Conservation (phyloP, 2,113 vertebrate genomes). For the Spea bombifrons region DNA sequence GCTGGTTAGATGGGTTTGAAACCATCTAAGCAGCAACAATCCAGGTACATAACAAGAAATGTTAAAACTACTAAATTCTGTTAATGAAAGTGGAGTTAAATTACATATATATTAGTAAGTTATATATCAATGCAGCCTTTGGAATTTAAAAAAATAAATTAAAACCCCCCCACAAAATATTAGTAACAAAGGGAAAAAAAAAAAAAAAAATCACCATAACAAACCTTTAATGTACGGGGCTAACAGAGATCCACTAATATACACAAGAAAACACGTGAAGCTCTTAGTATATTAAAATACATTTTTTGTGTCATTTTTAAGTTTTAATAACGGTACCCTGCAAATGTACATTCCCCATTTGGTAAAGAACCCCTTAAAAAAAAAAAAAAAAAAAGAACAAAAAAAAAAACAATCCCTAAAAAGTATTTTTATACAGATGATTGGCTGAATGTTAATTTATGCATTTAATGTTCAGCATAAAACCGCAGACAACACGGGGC, state of each 20-base stretch:
- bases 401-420: slow-evolving; percentile 54
- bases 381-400: slow-evolving; percentile 70
- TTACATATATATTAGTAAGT: too few relatives aligned
- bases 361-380: slow-evolving; percentile 44
- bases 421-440: slow-evolving; percentile 58
- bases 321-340: slow-evolving; percentile 27
- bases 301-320: slow-evolving; percentile 50
- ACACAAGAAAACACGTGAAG: neutral
- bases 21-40: too few relatives aligned
- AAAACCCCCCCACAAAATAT: too few relatives aligned
- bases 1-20: too few relatives aligned
- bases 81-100: too few relatives aligned
- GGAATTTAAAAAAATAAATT: too few relatives aligned
- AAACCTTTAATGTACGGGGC: too few relatives aligned
- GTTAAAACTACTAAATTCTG: too few relatives aligned
- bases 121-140: too few relatives aligned
- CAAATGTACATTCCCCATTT: slow-evolving; percentile 36
- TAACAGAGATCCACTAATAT: neutral
- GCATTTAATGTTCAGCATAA: slow-evolving; percentile 59
- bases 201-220: too few relatives aligned
- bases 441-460: slow-evolving; percentile 57
- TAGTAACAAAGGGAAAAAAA: too few relatives aligned
- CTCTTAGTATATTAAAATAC: slow-evolving; percentile 34
- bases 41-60: too few relatives aligned
- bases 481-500: neutral